These are phyloP conservation scores for Drosophila rellima DNA, from an alignment of 2,888 invertebrate species.

Conservation along the genomic window DNA sequence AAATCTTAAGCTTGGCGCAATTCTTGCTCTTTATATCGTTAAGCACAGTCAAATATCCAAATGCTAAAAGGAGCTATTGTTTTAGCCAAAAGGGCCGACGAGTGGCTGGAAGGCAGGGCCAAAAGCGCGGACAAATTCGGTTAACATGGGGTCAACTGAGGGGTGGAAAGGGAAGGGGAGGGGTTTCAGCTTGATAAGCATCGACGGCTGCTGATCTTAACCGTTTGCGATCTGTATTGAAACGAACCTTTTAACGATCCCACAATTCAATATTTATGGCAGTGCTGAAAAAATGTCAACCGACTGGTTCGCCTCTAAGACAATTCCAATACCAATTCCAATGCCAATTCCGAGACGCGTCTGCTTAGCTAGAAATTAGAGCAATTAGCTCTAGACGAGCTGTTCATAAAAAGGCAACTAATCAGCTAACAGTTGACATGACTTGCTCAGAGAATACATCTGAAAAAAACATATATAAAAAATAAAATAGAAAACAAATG, in stretches of 20 bases:
- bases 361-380: conserved; percentile 75
- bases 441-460: conserved; percentile 7
- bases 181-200: conserved; percentile 63
- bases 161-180: background rate
- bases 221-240: conserved; percentile 45
- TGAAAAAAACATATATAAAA: conserved; percentile 14
- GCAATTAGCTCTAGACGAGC: conserved; percentile 67
- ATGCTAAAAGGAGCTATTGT: conserved; percentile 69
- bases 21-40: conserved; percentile 37
- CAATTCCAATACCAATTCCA: background rate
- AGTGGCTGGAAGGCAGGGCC: conserved; percentile 26
- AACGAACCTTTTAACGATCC: conserved; percentile 51
- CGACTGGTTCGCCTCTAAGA: conserved; percentile 3
- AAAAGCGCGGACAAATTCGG: conserved; percentile 66
- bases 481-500: conserved; percentile 19
- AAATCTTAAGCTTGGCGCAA: conserved; percentile 63
- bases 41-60: conserved; percentile 71
- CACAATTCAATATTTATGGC: conserved; percentile 70
- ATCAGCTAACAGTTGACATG: conserved; percentile 59
- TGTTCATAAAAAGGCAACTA: conserved; percentile 56
- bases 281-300: conserved; percentile 41
- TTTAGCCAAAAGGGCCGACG: conserved; percentile 66
- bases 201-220: conserved; percentile 53
- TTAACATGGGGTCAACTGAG: conserved; percentile 22
- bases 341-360: background rate